phyloP scores from a whole-genome alignment of 1,140 invertebrate genomes.

The Scylla paramamosain region DNA sequence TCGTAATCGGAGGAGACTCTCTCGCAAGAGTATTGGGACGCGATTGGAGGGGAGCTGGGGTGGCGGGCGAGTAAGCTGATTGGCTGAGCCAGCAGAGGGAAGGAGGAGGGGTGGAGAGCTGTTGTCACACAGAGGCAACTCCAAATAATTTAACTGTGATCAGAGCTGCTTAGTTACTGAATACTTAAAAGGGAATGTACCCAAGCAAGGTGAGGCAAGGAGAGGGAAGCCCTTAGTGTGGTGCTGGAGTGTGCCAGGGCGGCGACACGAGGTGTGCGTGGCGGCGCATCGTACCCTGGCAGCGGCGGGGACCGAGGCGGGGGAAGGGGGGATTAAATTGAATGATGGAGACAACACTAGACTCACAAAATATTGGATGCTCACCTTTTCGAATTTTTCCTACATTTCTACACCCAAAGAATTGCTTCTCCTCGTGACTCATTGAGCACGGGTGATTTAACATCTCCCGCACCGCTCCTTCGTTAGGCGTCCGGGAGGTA shows the following conservation, averaged over 20 bases:
- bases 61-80: conserved; percentile 67
- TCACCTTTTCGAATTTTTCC: conserved; percentile 76
- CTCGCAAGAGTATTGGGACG: conserved; percentile 32
- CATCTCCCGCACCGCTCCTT: conserved; percentile 54
- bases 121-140: conserved; percentile 41
- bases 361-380: conserved; percentile 75
- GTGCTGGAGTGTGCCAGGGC: neutral
- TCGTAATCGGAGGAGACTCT: neutral
- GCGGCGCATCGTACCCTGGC: conserved; percentile 35
- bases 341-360: conserved; percentile 76
- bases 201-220: neutral
- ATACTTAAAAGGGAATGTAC: neutral
- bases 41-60: conserved; percentile 63
- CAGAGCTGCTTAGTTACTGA: neutral
- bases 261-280: neutral
- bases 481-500: conserved; percentile 43
- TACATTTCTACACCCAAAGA: conserved; percentile 75
- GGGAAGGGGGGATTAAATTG: conserved; percentile 74
- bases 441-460: conserved; percentile 73
- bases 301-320: neutral
- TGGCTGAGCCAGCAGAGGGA: conserved; percentile 67
- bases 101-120: conserved; percentile 28
- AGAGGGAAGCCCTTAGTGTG: neutral
- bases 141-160: neutral
- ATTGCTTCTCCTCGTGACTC: conserved; percentile 73